Evolutionary conservation across 92 coral and sea anemone species (phyloP).

Genomic region (Chrysogorgia sp.): DNA sequence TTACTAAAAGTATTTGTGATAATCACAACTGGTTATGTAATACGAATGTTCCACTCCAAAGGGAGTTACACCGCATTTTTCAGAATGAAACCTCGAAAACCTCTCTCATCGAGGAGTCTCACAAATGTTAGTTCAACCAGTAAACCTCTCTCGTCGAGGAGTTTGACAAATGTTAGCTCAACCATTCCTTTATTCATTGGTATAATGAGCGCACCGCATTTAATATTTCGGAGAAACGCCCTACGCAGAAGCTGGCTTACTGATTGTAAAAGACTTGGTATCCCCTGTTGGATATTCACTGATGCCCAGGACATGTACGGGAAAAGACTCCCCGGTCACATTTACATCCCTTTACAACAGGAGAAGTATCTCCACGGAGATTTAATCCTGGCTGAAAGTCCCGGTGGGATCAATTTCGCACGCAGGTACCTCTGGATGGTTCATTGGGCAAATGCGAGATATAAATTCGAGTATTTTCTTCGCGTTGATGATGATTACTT

Average conservation of each 20-base stretch:
- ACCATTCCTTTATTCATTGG: slow-evolving; percentile 68
- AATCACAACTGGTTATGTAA: too few species aligned
- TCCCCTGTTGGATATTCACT: slow-evolving; percentile 86
- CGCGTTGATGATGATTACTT: slow-evolving; percentile 96
- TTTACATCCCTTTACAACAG: slow-evolving; percentile 14
- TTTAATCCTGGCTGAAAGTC: slow-evolving; percentile 32
- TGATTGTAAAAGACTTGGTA: slow-evolving; percentile 64
- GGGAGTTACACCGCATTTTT: too few species aligned
- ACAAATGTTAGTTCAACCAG: neutral
- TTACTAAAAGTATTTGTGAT: too few species aligned
- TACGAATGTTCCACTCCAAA: too few species aligned
- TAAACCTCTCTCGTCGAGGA: neutral
- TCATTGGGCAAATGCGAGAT: slow-evolving; percentile 75
- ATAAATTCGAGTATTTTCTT: slow-evolving; percentile 78
- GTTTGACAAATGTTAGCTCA: neutral
- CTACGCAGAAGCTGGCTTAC: slow-evolving; percentile 87
- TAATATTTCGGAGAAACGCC: slow-evolving; percentile 82
- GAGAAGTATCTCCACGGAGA: slow-evolving; percentile 36
- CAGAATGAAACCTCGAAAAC: too few species aligned
- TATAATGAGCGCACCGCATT: slow-evolving; percentile 83
- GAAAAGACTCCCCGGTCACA: slow-evolving; percentile 12
- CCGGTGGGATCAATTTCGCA: slow-evolving; percentile 83
- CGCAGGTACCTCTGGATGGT: slow-evolving; percentile 80
- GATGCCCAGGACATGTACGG: slow-evolving; percentile 57
- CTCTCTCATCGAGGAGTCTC: too few species aligned